Base-by-base conservation (phyloP, 2,888 invertebrate genomes). In the Zaprionus lineosus region DNA sequence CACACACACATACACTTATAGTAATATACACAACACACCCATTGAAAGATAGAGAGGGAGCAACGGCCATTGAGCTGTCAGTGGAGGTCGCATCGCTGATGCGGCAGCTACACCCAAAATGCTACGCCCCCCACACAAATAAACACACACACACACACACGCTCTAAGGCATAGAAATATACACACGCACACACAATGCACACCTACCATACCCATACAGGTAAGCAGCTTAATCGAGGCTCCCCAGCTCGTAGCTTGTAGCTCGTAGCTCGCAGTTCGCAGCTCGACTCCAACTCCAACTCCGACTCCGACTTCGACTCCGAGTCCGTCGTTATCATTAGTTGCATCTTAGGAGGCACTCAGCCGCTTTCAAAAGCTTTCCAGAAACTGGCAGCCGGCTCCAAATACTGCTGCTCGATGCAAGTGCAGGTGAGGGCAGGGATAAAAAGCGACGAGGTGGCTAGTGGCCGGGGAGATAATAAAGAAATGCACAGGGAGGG, bases 291-390 rank as follows among this genome's bases (percentile, higher is more conserved):
- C 11, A 33, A 24, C 53, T 37, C 5, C 43, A 24, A 19, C 41
- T 44, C 37, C n/a, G n/a, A n/a, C n/a, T n/a, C 14, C 9, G 9
- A 19, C 7, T 21, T 12, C 24, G 11, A 19, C 39, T 31, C 40
- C 29, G 28, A 31, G 51, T 44, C 53, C 14, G 39, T 47, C 78
- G 74, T 82, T 82, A 82, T 82, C 81, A 85, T 83, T 82, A 83
- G 85, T 79, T 85, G 85, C 85, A 82, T 82, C 81, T 85, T 85
- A 82, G 85, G n/a, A 79, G 84, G 85, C 81, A 82, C 85, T 82
- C 85, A 85, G 71, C 67, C 70, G 75, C 65, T 73, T 75, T 67
- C 79, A 81, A 84, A 82, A 75, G 85, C 85, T 73, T 82, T 72
- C 78, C n/a, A n/a, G 75, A 58, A 56, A 52, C 39, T 29, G 47